These are phyloP conservation scores for Zophobas morio DNA, from an alignment of 1,140 invertebrate species.

Conservation along the genomic window DNA sequence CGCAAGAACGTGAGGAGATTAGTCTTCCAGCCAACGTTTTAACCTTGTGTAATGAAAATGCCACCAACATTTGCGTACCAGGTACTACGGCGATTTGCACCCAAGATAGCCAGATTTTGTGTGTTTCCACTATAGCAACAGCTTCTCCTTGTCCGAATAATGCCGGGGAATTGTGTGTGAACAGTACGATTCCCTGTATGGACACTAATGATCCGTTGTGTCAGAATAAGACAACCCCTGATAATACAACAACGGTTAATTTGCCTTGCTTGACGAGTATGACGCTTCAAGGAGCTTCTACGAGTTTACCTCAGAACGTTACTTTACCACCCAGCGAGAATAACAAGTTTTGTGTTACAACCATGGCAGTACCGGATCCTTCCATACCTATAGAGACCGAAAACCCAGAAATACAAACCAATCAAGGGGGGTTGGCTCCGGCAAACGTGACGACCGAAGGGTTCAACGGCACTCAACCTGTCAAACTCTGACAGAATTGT, in stretches of 20 bases:
- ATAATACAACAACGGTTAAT: constrained; percentile 48
- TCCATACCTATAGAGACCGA: background rate
- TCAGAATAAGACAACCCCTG: constrained; percentile 54
- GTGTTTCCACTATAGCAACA: constrained; percentile 53
- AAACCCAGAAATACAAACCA: background rate
- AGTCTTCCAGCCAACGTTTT: constrained; percentile 57
- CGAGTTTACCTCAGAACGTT: constrained; percentile 47
- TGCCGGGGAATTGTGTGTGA: constrained; percentile 54
- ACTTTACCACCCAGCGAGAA: constrained; percentile 48
- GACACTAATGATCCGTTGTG: constrained; percentile 57
- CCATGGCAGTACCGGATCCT: constrained; percentile 58
- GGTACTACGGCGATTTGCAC: constrained; percentile 54
- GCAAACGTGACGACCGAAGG: background rate
- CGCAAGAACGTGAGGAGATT: constrained; percentile 54
- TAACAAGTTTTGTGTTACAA: constrained; percentile 59
- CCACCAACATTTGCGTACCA: constrained; percentile 55
- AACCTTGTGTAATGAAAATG: constrained; percentile 57
- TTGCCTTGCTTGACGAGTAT: constrained; percentile 58
- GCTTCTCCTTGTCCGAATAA: constrained; percentile 53
- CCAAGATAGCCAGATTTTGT: constrained; percentile 55
- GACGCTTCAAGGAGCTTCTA: constrained; percentile 53
- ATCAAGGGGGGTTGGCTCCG: background rate
- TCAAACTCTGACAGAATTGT: background rate
- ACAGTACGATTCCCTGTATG: constrained; percentile 56
- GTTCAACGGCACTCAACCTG: background rate